phyloP scores from a whole-genome alignment of 2,888 invertebrate genomes.

The Patella caerulea region DNA sequence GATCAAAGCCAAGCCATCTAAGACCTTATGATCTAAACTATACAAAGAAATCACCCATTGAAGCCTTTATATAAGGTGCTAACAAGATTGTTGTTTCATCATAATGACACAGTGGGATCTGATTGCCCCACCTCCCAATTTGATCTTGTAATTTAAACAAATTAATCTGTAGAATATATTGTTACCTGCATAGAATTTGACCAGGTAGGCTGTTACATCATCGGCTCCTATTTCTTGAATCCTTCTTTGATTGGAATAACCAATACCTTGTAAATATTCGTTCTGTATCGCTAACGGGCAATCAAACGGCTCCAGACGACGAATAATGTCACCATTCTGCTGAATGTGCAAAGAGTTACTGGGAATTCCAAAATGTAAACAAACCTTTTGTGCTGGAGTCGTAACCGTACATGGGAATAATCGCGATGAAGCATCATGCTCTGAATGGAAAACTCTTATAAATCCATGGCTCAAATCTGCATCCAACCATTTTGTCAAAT shows the following conservation, averaged over 20 bases:
- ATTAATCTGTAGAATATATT: background rate
- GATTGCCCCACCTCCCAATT: too few species aligned
- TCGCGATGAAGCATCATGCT: slow-evolving; percentile 55
- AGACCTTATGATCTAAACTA: too few species aligned
- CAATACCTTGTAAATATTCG: slow-evolving; percentile 70
- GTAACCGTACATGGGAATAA: slow-evolving; percentile 68
- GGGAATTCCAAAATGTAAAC: slow-evolving; percentile 65
- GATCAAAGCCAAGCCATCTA: too few species aligned
- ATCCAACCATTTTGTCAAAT: slow-evolving; percentile 61
- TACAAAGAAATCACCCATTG: too few species aligned
- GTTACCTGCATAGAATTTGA: slow-evolving; percentile 71
- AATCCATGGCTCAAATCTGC: slow-evolving; percentile 67
- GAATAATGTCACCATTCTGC: slow-evolving; percentile 69
- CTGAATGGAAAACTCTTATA: slow-evolving; percentile 67
- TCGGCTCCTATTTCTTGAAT: slow-evolving; percentile 69
- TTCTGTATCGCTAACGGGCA: slow-evolving; percentile 72
- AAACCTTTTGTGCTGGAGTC: slow-evolving; percentile 68
- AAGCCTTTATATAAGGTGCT: too few species aligned
- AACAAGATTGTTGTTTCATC: too few species aligned
- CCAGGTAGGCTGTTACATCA: slow-evolving; percentile 67
- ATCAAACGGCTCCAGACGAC: slow-evolving; percentile 69
- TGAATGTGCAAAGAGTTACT: slow-evolving; percentile 70
- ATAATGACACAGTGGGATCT: too few species aligned
- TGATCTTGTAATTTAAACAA: too few species aligned
- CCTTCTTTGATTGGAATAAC: slow-evolving; percentile 63